Base-by-base conservation (phyloP, 2,113 vertebrate genomes). In the Boleophthalmus pectinirostris region DNA sequence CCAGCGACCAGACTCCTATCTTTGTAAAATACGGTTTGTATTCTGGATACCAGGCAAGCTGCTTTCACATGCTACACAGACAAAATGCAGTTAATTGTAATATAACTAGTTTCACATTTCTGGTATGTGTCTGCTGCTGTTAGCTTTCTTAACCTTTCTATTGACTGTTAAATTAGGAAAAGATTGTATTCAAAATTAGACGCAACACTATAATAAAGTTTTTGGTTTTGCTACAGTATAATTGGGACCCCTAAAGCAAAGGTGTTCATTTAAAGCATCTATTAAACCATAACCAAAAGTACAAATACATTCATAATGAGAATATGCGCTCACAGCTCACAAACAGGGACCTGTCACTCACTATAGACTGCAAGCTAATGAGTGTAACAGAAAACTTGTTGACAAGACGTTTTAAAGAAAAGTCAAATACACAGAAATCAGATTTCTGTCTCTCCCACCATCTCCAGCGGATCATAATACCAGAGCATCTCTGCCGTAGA, bases 301-400 rank as follows among this genome's bases (percentile, higher is more conserved):
- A 61, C 53, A 74, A 66, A 66, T n/a, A 66, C 38, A 16, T 1
- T 2, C 23, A 49, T 67, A 61, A 80, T 21, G 18, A 3, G 14
- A 69, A 60, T 18, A 60, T 35, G 57, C 45, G 61, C 57, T 63
- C 2, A 18, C 21, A 68, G n/a, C 64, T 67, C 61, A 80, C 76
- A 75, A 74, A 84, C 83, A 82, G 72, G 63, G 73, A 84, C 75
- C 79, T 81, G 90, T 89, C 89, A 85, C 85, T 89, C 88, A 87
- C 69, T 58, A 81, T 78, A 73, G 79, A 88, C 84, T 67, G 54
- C 69, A 80, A 54, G 0, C 81, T 88, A 88, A 90, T 24, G 67
- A 89, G 82, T 82, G 84, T 87, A 87, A 89, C 88, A 82, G 85
- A 78, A 69, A 71, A 78, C 87, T 88, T 89, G 75, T 84, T 82